Percentiles rank a stretch among this genome's conserved stretches.
phyloP scores from a whole-genome alignment of 1,140 invertebrate species.

The Pomacea maculata region DNA sequence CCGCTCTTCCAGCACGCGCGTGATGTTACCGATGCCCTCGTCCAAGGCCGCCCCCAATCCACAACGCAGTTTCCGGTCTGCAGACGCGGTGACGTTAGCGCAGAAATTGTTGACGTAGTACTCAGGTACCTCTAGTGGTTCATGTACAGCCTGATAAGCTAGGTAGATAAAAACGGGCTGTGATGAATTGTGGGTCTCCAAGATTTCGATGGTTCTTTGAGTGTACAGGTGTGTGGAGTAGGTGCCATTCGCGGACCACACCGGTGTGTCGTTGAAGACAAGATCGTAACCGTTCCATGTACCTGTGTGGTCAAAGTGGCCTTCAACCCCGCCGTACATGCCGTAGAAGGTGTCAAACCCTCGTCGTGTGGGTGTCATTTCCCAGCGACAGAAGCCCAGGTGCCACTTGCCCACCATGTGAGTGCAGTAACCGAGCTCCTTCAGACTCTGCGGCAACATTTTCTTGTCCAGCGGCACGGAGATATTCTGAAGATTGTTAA shows the following conservation, averaged over 20 bases:
- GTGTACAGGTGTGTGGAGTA: conserved; percentile 56
- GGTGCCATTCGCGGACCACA: conserved; percentile 23
- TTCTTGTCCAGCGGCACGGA: conserved; percentile 52
- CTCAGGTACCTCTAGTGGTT: conserved; percentile 57
- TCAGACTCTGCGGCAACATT: conserved; percentile 55
- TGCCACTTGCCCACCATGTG: conserved; percentile 66
- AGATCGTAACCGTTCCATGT: conserved; percentile 43
- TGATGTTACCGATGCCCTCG: conserved; percentile 7
- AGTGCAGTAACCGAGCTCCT: conserved; percentile 55
- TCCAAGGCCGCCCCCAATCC: conserved; percentile 4
- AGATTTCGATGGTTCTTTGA: neutral
- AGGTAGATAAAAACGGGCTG: conserved; percentile 56
- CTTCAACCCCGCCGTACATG: conserved; percentile 39
- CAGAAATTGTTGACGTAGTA: conserved; percentile 41
- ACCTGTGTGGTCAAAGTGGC: conserved; percentile 35
- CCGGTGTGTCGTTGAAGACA: conserved; percentile 25
- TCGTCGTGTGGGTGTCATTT: conserved; percentile 53
- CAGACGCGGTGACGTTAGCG: neutral
- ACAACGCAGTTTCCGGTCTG: neutral
- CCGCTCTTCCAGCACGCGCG: conserved; percentile 35
- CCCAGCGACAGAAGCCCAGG: conserved; percentile 61
- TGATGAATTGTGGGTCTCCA: neutral
- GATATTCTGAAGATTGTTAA: neutral
- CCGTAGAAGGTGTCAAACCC: conserved; percentile 64
- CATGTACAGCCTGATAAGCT: conserved; percentile 54